Base-by-base conservation (phyloP, 2,113 vertebrate species). In the Pelobates fuscus region DNA sequence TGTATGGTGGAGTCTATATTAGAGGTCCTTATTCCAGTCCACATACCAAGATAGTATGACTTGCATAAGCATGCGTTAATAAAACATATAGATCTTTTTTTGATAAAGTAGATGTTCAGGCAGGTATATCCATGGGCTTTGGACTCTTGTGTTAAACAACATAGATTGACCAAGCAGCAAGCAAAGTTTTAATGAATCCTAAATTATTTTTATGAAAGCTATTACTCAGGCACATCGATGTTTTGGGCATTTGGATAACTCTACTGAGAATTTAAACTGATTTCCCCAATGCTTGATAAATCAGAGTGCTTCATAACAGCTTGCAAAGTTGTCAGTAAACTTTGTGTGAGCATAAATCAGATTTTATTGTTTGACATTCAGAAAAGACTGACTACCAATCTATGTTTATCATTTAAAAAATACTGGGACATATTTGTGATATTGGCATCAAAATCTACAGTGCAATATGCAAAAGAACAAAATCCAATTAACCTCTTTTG, bases 401-500 rank as follows among this genome's bases (percentile, higher is more conserved):
- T 57, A 29, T 44, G 52, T 69, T 71, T 61, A 61, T 30, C 15
- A 6, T 30, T 29, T 18, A 15, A 61, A 29, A 61, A 17, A 27
- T 26, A 32, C 25, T 46, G 11, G 24, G 21, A 58, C 25, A 15
- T 71, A 27, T 49, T 61, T 60, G 24, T 60, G 23, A 60, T 29
- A 46, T 12, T 27, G 29, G 10, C 2, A n/a, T 60, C 68, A 60
- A 18, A 59, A 70, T 41, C 54, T 43, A 44, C 55, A 12, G 55
- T 8, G 57, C 55, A 59, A 25, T 70, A 61, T 60, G 49, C 41
- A 61, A 71, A 60, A 61, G 10, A 71, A 24, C 69, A 27, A 71
- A 71, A 71, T 71, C 69, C 69, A 71, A 71, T 71, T 61, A 71
- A 60, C 69, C 58, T 71, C 54, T 20, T 70, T 71, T 61, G 21